Base-by-base conservation (phyloP, 2,888 invertebrate species). In the Corythucha ciliata region DNA sequence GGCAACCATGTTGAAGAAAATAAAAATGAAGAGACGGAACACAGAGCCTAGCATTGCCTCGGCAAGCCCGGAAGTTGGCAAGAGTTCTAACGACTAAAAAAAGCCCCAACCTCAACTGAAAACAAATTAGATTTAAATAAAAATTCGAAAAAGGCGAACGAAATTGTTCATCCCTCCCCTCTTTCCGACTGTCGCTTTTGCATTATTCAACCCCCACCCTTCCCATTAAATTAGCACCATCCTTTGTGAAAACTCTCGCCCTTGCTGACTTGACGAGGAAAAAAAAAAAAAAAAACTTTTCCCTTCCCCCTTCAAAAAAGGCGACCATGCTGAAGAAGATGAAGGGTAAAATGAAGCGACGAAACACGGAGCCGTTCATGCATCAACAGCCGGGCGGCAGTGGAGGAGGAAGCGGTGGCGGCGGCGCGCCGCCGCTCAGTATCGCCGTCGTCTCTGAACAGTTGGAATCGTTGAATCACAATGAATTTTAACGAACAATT, bases 1-100 rank as follows among this genome's bases (percentile, higher is more conserved):
- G 97, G 97, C 97, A 71, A 97, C 96, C 74, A 98, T 98, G 97
- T 80, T 98, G 81, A 96, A 96, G 86, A 98, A 97, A 84, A 85
- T 72, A 77, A 97, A 96, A 81, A 92, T 93, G 80, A 93, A 91
- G 77, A 82, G 93, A 71, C 84, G 89, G 65, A 85, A 88, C 69
- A 85, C 85, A 64, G 84, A 85, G 73, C 81, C 81, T 66, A 79
- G 80, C 74, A 81, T 83, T 73, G 74, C 77, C 67, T 74, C 78
- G 66, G 75, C 78, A 71, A 77, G 78, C 71, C 78, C 77, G 71
- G 77, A 79, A 75, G 78, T 78, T 74, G 77, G 77, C 72, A 76
- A 75, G 73, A 74, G 73, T 69, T 72, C 73, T 65, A 74, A 75
- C 66, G 75, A 76, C 65, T 75, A 74, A 69, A 5, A 20, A 24